phyloP scores from a whole-genome alignment of 1,140 invertebrate genomes.

The Neotoxoptera formosana region DNA sequence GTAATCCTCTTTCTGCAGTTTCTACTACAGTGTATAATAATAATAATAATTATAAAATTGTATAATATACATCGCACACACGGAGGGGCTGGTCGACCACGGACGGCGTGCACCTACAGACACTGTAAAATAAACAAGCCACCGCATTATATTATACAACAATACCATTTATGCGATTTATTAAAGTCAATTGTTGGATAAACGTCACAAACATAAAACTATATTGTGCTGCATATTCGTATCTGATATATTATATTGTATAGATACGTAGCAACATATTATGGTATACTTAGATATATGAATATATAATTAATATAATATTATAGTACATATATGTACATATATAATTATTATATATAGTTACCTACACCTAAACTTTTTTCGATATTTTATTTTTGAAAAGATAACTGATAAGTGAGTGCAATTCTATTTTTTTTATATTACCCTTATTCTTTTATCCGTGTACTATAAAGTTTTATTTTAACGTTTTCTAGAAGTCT shows the following conservation, averaged over 20 bases:
- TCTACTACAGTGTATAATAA: neutral
- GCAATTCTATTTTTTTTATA: no score
- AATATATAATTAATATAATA: no score
- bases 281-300: no score
- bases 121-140: neutral
- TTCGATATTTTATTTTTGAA: no score
- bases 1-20: constrained; percentile 43
- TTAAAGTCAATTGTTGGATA: neutral
- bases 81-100: neutral
- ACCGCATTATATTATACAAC: neutral
- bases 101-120: neutral
- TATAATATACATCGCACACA: neutral
- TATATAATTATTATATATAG: no score
- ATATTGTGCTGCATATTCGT: neutral
- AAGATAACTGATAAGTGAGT: no score
- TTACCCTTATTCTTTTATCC: no score
- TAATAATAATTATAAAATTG: neutral
- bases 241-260: neutral
- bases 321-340: no score
- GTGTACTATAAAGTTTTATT: neutral
- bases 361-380: no score
- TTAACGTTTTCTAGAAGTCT: constrained; percentile 33
- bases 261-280: no score
- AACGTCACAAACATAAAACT: neutral
- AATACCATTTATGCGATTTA: neutral